Evolutionary conservation across 2,888 invertebrate species (phyloP).

Genomic region (Xylota segnis): DNA sequence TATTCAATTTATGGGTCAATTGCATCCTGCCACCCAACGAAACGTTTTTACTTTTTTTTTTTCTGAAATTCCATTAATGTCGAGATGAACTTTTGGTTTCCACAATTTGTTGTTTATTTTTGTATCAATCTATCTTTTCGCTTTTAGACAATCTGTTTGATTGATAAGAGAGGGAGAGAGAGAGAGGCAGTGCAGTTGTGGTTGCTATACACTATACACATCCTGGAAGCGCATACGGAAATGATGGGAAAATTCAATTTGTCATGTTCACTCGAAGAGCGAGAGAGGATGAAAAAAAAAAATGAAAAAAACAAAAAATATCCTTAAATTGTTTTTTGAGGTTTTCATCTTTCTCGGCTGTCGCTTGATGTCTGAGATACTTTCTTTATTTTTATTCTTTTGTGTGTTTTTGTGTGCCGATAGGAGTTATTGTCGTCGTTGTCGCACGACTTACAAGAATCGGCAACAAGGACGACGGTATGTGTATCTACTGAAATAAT

Average conservation of each 20-base stretch:
- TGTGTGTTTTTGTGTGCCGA: background rate
- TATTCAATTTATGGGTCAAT: constrained; percentile 71
- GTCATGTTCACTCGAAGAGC: constrained; percentile 77
- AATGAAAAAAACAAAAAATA: no score
- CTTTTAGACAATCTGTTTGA: constrained; percentile 66
- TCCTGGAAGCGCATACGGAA: constrained; percentile 12
- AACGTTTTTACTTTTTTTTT: constrained; percentile 8
- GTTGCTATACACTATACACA: constrained; percentile 1
- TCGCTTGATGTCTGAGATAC: constrained; percentile 31
- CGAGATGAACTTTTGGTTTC: constrained; percentile 56
- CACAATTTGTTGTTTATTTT: constrained; percentile 9
- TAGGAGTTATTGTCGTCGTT: constrained; percentile 20
- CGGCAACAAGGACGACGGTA: constrained; percentile 1
- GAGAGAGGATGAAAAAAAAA: constrained; percentile 40
- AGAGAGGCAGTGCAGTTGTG: constrained; percentile 36
- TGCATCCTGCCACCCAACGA: constrained; percentile 55
- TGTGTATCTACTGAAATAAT: constrained; percentile 58
- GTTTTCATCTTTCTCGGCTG: constrained; percentile 50
- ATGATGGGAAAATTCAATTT: constrained; percentile 79
- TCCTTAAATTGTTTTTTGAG: constrained; percentile 74
- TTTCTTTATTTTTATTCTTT: background rate
- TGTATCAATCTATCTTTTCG: constrained; percentile 65
- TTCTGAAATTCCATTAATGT: constrained; percentile 54
- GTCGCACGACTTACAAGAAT: constrained; percentile 19
- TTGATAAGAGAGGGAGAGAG: constrained; percentile 62